Evolutionary conservation across 2,797 vertebrate species (phyloP).

Genomic region (Sebastes cheni): DNA sequence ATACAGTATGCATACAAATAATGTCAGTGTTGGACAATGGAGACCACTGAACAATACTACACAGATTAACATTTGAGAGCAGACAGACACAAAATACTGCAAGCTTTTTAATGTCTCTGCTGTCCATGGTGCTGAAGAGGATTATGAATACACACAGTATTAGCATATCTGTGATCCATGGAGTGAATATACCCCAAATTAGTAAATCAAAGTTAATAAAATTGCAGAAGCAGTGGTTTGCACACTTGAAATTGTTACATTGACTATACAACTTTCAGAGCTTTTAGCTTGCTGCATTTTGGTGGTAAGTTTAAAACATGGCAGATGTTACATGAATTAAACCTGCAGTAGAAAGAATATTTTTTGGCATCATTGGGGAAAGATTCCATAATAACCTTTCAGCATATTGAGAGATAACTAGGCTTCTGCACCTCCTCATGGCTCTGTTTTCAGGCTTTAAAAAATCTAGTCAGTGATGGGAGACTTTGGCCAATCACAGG

Average conservation of each 20-base stretch:
- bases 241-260: not conserved
- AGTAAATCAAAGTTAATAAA: not conserved
- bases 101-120: not conserved
- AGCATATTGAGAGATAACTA: no score
- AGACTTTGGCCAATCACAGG: no score
- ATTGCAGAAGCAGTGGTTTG: no score
- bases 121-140: constrained; percentile 15
- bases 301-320: not conserved
- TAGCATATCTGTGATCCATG: not conserved
- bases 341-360: no score
- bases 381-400: no score
- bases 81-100: no score
- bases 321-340: not conserved
- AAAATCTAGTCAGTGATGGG: no score
- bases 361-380: no score
- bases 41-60: not conserved
- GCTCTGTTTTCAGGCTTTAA: no score
- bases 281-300: not conserved
- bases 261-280: not conserved
- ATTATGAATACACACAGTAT: not conserved
- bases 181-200: not conserved
- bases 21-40: not conserved
- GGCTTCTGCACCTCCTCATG: no score
- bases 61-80: not conserved
- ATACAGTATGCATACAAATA: not conserved